A percentile compares a stretch with the other conserved stretches of the same genome.
Conservation (phyloP, 2,113 vertebrate species). For the Antechinus stuartii region DNA sequence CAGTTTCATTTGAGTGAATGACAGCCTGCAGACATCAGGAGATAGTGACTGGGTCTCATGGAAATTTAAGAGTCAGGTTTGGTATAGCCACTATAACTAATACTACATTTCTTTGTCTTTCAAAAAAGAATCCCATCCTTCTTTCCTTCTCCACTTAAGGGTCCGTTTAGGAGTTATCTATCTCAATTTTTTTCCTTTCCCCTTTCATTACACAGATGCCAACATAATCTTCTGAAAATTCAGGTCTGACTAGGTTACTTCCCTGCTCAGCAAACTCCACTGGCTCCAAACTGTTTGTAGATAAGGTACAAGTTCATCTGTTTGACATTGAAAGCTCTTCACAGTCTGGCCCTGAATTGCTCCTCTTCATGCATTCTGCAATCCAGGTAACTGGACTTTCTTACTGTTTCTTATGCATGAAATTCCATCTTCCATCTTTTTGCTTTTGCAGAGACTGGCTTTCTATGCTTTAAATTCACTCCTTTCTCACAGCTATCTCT, state of each 20-base stretch:
- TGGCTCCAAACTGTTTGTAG: not conserved
- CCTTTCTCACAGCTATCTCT: too few relatives aligned
- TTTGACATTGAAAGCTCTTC: too few relatives aligned
- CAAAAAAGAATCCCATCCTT: not conserved
- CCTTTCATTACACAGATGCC: not conserved
- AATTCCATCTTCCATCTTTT: too few relatives aligned
- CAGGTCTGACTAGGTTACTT: too few relatives aligned
- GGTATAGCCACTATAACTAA: not conserved
- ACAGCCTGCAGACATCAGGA: too few relatives aligned
- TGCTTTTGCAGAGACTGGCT: too few relatives aligned
- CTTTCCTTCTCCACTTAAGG: not conserved
- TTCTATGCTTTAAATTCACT: too few relatives aligned
- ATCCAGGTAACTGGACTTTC: too few relatives aligned
- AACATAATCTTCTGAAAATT: not conserved
- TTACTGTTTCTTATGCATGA: too few relatives aligned
- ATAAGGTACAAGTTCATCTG: too few relatives aligned
- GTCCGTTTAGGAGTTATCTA: not conserved
- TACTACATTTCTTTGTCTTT: not conserved
- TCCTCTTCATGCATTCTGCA: too few relatives aligned
- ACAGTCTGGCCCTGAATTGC: too few relatives aligned
- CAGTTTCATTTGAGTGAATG: not conserved
- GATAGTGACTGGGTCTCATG: not conserved
- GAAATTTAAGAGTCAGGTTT: not conserved
- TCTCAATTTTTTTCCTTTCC: not conserved
- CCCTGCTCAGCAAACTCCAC: not conserved